phyloP scores from a whole-genome alignment of 2,888 invertebrate species.

The Melikaiella ostensackeni region DNA sequence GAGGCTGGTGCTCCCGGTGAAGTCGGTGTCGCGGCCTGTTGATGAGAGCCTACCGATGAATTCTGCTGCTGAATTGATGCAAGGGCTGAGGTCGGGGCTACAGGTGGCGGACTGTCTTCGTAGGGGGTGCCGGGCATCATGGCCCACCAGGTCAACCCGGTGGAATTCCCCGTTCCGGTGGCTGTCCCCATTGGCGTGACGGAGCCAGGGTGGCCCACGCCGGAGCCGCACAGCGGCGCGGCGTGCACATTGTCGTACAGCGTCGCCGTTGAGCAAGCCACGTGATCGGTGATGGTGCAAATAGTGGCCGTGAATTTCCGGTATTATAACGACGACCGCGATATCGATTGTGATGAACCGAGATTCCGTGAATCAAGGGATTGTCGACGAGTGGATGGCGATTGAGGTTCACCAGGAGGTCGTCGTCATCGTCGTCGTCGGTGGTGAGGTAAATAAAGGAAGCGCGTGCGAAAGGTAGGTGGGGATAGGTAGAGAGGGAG shows the following conservation, averaged over 20 bases:
- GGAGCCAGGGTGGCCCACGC: constrained; percentile 77
- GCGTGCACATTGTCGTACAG: constrained; percentile 90
- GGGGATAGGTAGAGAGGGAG: constrained; percentile 46
- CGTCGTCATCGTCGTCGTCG: constrained; percentile 55
- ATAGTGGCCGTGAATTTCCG: constrained; percentile 78
- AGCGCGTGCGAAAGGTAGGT: constrained; percentile 65
- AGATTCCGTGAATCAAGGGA: constrained; percentile 40
- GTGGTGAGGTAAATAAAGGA: constrained; percentile 70
- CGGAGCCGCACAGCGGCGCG: constrained; percentile 81
- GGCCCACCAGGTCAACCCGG: constrained; percentile 89
- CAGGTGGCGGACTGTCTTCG: constrained; percentile 83
- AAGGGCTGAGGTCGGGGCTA: constrained; percentile 76
- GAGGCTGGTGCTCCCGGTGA: constrained; percentile 78
- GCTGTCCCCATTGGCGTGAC: constrained; percentile 80
- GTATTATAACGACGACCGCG: constrained; percentile 65
- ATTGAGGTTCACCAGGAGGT: constrained; percentile 51
- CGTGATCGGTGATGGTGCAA: constrained; percentile 85
- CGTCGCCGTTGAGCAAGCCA: constrained; percentile 90
- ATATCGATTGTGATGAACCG: constrained; percentile 46
- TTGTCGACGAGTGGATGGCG: constrained; percentile 6
- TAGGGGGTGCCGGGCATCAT: constrained; percentile 91
- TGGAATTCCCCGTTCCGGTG: constrained; percentile 90
- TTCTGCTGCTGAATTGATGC: constrained; percentile 75
- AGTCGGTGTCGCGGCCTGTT: constrained; percentile 78
- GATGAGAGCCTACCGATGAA: constrained; percentile 75